Base-by-base conservation (phyloP, 1,140 invertebrate genomes). In the Drosophila simulans region DNA sequence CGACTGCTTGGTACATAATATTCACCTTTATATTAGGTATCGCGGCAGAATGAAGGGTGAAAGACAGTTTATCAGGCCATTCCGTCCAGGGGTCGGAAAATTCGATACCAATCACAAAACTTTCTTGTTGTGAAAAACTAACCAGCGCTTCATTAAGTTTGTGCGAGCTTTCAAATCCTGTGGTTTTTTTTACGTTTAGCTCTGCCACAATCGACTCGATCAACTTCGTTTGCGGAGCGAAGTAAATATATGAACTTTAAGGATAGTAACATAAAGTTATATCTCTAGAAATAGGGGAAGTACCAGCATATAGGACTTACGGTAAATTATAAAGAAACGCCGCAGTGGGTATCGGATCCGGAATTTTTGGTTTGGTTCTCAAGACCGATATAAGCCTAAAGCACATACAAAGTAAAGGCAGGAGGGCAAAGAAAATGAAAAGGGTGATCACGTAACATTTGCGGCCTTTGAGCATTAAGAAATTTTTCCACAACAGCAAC, bases 401-500 rank as follows among this genome's bases (percentile, higher is more conserved):
- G 0, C 11, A 20, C 15, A 48, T 45, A 4, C 17, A 1, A 5
- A 35, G 1, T 5, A 46, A 1, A 0, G 60, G 58, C 5, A 60
- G 5, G 22, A 17, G 22, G 8, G 11, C 34, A 20, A 45, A 48
- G 4, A 37, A n/a, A 10, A 64, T 0, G 3, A 56, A 12, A 27
- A 56, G 12, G 4, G 10, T 11, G n/a, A 48, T 5, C 2, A 64
- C 27, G 5, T 27, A 11, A 13, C 34, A 27, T 17, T 5, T n/a
- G 5, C 15, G 15, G 4, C 20, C 43, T 7, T 13, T 1, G n/a
- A 56, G 34, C 53, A 64, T 10, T 13, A 8, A 27, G 8, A 56
- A 40, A 25, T 64, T 56, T 48, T 64, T 64, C 42, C 52, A 56
- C 11, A 39, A 8, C 34, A 64, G 11, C 53, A 56, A 15, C 20